phyloP scores from a whole-genome alignment of 2,113 vertebrate genomes.

The Seriola rivoliana region DNA sequence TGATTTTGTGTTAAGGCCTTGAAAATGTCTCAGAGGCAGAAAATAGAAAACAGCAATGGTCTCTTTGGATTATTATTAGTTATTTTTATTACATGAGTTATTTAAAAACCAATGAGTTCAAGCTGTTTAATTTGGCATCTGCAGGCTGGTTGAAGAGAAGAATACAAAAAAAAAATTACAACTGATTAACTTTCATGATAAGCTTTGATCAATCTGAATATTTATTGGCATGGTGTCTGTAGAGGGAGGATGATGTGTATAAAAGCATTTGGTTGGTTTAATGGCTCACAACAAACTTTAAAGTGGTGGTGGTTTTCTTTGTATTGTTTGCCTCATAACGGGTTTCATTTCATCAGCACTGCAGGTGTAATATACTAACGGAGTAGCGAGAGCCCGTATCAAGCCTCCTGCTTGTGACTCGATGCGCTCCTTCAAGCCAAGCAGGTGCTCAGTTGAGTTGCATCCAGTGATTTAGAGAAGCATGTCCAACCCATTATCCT shows the following conservation, averaged over 20 bases:
- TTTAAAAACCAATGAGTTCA: conserved; percentile 32
- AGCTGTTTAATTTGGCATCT: conserved; percentile 34
- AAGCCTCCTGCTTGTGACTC: conserved; percentile 24
- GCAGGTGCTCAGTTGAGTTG: conserved; percentile 68
- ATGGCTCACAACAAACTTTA: background rate
- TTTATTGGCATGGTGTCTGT: no score
- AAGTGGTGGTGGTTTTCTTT: background rate
- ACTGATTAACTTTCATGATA: background rate
- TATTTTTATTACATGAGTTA: background rate
- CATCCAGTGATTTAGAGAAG: conserved; percentile 65
- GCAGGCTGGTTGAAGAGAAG: background rate
- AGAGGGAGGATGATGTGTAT: background rate
- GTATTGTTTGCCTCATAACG: background rate
- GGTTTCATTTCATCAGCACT: conserved; percentile 3
- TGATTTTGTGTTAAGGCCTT: conserved; percentile 67
- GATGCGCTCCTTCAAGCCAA: conserved; percentile 45
- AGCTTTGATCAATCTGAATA: background rate
- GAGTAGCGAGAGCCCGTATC: conserved; percentile 17
- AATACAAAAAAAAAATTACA: background rate
- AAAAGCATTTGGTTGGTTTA: background rate
- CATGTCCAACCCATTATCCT: conserved; percentile 74
- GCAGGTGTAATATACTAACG: conserved; percentile 45
- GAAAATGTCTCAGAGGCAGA: conserved; percentile 43
- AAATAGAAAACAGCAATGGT: conserved; percentile 36
- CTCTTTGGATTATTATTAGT: background rate